Conservation (phyloP, 1,140 invertebrate genomes). For the Aphis craccivora region DNA sequence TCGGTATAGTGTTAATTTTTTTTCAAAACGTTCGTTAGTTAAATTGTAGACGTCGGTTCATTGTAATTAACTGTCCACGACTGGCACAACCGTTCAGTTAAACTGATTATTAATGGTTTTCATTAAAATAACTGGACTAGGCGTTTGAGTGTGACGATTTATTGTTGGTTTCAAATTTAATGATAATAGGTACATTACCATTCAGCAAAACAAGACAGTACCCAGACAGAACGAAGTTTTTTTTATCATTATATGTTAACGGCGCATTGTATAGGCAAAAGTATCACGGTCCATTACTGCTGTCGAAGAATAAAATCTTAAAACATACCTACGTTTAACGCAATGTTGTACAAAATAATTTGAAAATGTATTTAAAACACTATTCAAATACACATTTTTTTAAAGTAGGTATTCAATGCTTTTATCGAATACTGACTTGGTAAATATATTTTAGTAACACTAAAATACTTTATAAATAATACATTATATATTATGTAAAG, state of each 20-base stretch:
- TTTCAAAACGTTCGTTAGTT: background rate
- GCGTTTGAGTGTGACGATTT: background rate
- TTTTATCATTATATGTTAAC: background rate
- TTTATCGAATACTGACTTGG: background rate
- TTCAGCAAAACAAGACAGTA: background rate
- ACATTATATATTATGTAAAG: background rate
- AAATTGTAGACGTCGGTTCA: background rate
- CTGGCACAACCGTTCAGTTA: background rate
- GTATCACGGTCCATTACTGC: background rate
- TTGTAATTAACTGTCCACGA: background rate
- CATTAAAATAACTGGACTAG: background rate
- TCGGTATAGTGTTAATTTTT: background rate
- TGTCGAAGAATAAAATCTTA: background rate
- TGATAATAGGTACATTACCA: background rate
- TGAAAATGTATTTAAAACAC: background rate
- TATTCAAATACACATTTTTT: background rate
- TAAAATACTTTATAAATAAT: background rate
- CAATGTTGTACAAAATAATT: background rate
- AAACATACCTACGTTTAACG: background rate
- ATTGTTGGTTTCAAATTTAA: slow-evolving; percentile 11
- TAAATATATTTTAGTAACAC: background rate
- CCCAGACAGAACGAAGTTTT: background rate
- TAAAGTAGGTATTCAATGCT: background rate
- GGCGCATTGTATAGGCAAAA: background rate
- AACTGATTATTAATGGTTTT: slow-evolving; percentile 14